Evolutionary conservation across 2,113 vertebrate species (phyloP), one percentile per base, ranked within the genome.

Genomic region (Oriolus oriolus): DNA sequence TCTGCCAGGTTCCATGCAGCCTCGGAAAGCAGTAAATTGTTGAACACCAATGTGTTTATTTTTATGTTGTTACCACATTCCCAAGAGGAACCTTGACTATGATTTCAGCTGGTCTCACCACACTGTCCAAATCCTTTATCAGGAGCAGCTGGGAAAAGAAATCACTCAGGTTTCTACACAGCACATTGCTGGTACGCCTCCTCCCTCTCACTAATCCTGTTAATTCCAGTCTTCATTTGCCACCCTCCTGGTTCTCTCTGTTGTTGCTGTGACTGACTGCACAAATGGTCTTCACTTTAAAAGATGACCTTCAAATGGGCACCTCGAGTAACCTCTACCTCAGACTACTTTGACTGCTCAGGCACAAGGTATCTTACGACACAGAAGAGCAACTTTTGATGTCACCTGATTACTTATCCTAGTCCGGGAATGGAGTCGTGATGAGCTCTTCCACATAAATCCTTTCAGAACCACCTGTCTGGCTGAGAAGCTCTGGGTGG

Each of bases 121-220:
- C 91, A 90, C 92, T 92, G 59, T 96, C 89, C 93, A 97, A 95
- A 98, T 98, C 96, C 97, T 80, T 66, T 52, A 78, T 91, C 80
- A 81, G 28, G 91, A 98, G 96, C 98, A 98, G 98, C 98, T 98
- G 98, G 93, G 90, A 96, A 92, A 89, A 97, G 90, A 82, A 97
- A 74, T 96, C 78, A 71, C 94, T 83, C 82, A 57, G 91, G 88
- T 97, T 96, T 95, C 95, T 95, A 30, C 80, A 49, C 39, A 89
- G 61, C 59, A 47, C 75, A 78, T 60, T 82, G 71, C 80, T 95
- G 70, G 31, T 95, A 70, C 1, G 19, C 85, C 66, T 92, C 74
- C 84, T 87, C 54, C 49, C 79, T 78, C 33, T 44, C 64, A 56
- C 73, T 97, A 98, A 97, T 98, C 96, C 94, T 83, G 69, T 80